phyloP scores from a whole-genome alignment of 2,888 invertebrate genomes.

The Anagyrus pseudococci region DNA sequence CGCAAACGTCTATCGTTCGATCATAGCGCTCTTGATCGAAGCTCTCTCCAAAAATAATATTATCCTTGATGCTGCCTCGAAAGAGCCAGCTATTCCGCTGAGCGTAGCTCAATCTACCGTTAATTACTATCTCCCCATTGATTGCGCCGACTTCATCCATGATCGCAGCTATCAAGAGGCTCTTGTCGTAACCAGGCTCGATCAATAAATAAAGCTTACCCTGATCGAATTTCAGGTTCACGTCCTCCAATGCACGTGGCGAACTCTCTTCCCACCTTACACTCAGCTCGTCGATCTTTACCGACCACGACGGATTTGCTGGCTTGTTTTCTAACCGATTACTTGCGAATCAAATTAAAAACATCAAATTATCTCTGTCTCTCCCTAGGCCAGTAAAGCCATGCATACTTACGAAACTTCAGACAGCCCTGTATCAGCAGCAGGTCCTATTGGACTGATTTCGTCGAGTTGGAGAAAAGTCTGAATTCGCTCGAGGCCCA shows the following conservation, averaged over 20 bases:
- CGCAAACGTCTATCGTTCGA: conserved; percentile 60
- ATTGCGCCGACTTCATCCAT: conserved; percentile 73
- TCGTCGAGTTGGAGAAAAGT: conserved; percentile 61
- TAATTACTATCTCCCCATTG: conserved; percentile 69
- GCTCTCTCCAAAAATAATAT: conserved; percentile 82
- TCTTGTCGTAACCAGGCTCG: conserved; percentile 78
- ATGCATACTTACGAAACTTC: too few species aligned
- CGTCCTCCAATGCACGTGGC: conserved; percentile 64
- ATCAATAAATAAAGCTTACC: conserved; percentile 74
- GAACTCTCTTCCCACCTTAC: conserved; percentile 66
- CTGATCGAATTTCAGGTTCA: conserved; percentile 65
- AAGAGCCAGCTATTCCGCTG: conserved; percentile 89
- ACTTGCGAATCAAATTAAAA: too few species aligned
- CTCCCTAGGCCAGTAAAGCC: too few species aligned
- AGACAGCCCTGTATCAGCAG: too few species aligned
- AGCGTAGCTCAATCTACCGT: conserved; percentile 77
- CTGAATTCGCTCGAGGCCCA: too few species aligned
- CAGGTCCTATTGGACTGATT: conserved; percentile 41
- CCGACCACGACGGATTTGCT: conserved; percentile 19
- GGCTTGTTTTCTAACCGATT: too few species aligned
- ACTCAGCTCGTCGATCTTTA: conserved; percentile 51
- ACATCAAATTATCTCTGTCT: too few species aligned
- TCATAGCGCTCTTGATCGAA: conserved; percentile 69
- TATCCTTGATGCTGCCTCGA: conserved; percentile 80
- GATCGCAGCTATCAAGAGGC: conserved; percentile 72